phyloP scores from a whole-genome alignment of 1,140 invertebrate genomes.

The Bilobella aurantiaca region DNA sequence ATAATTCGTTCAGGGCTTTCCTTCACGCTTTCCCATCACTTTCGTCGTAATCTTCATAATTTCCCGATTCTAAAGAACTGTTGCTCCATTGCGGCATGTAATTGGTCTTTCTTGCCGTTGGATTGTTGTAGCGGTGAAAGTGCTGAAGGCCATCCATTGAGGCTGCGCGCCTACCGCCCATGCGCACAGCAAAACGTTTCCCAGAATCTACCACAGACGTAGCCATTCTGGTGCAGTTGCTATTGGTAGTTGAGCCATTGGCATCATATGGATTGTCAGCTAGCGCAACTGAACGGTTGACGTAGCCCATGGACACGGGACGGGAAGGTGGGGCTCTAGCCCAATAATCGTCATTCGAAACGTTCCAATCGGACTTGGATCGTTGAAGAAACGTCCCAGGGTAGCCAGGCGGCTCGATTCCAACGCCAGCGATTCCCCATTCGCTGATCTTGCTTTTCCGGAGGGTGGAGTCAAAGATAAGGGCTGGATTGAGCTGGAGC shows the following conservation, averaged over 20 bases:
- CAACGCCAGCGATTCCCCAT: slow-evolving; percentile 31
- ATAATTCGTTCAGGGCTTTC: neutral
- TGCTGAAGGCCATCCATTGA: slow-evolving; percentile 29
- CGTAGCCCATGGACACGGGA: slow-evolving; percentile 35
- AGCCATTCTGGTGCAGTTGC: neutral
- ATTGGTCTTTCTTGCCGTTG: slow-evolving; percentile 11
- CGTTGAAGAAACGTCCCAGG: slow-evolving; percentile 13
- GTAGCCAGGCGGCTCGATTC: slow-evolving; percentile 23
- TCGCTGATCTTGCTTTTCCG: slow-evolving; percentile 29
- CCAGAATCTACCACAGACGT: neutral
- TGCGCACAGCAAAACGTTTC: neutral
- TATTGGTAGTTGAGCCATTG: neutral
- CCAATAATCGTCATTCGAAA: slow-evolving; percentile 36
- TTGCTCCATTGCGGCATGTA: slow-evolving; percentile 28
- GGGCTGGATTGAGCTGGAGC: slow-evolving; percentile 26
- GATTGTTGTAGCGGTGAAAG: slow-evolving; percentile 28
- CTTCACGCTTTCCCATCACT: neutral
- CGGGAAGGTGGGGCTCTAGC: slow-evolving; percentile 35
- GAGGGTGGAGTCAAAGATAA: slow-evolving; percentile 29
- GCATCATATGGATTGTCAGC: neutral
- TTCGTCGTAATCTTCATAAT: slow-evolving; percentile 22
- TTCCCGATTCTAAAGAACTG: slow-evolving; percentile 23
- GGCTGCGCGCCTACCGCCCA: slow-evolving; percentile 19
- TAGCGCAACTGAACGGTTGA: slow-evolving; percentile 26
- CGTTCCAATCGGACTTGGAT: slow-evolving; percentile 29